Percentiles rank a stretch among this genome's conserved stretches.
Evolutionary conservation across 2,797 vertebrate genomes (phyloP).

Genomic region (Remorina albescens): DNA sequence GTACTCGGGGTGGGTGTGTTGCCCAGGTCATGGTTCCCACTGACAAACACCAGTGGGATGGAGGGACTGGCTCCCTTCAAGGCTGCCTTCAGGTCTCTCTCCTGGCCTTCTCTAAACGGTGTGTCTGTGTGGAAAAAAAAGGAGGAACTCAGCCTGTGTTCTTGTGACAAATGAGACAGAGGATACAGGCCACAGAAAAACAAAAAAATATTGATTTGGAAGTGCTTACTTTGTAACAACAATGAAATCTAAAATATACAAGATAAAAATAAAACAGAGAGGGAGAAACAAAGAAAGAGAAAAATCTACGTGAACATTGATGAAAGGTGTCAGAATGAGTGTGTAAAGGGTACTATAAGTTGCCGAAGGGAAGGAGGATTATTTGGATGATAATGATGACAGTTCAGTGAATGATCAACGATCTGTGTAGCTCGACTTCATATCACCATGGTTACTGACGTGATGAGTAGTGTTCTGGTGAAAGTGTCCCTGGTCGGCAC

Average conservation of each 20-base stretch:
- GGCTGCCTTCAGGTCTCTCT: slow-evolving; percentile 88
- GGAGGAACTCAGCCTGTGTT: not conserved
- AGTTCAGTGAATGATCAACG: slow-evolving; percentile 66
- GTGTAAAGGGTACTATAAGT: slow-evolving; percentile 45
- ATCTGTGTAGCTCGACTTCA: slow-evolving; percentile 52
- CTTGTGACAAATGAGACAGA: slow-evolving; percentile 4
- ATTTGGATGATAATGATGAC: slow-evolving; percentile 66
- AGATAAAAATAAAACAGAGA: slow-evolving; percentile 19
- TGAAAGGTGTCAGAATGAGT: slow-evolving; percentile 38
- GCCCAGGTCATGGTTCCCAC: slow-evolving; percentile 96
- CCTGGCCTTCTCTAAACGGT: slow-evolving; percentile 88
- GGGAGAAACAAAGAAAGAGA: not conserved
- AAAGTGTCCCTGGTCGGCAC: slow-evolving; percentile 19
- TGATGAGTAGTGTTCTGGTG: slow-evolving; percentile 51
- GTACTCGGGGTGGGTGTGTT: slow-evolving; percentile 89
- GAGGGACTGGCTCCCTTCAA: slow-evolving; percentile 83
- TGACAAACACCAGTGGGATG: slow-evolving; percentile 94
- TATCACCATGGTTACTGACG: slow-evolving; percentile 74
- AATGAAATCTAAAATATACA: slow-evolving; percentile 8
- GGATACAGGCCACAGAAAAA: not conserved
- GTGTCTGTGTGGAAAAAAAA: slow-evolving; percentile 79
- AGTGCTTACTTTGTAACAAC: slow-evolving; percentile 27
- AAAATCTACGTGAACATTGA: slow-evolving; percentile 20
- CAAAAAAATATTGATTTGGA: slow-evolving; percentile 6
- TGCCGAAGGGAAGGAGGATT: slow-evolving; percentile 57